Base-by-base conservation (phyloP, 2,888 invertebrate species). In the Noctua comes region DNA sequence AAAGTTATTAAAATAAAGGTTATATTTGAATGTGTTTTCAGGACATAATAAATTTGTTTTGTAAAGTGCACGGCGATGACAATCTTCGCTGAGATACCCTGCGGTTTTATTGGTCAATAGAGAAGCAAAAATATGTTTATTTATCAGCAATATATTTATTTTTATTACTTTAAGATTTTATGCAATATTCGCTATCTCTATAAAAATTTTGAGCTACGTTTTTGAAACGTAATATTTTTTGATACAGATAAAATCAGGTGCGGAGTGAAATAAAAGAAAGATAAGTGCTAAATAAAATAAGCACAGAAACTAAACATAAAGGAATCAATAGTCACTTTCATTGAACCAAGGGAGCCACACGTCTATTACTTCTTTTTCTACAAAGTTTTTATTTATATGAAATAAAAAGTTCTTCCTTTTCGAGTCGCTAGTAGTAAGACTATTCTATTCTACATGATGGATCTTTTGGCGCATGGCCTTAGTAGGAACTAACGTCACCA, bases 21-120 rank as follows among this genome's bases (percentile, higher is more conserved):
- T 72, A 82, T 73, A 84, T 80, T 89, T 86, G 90, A 66, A 81
- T 66, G 68, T 73, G 24, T 62, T 77, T 82, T 78, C 71, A 71
- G 24, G 27, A 27, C 66, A 80, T 85, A 88, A 90, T 89, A 88
- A 89, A 87, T 90, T 89, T 89, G 91, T 91, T 89, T 90, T 87
- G 85, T 88, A 89, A 86, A 89, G 86, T 88, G 90, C 86, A 85
- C 84, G 83, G 89, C 89, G 93, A 94, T 94, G 94, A 94, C 94
- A 95, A 94, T 94, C 94, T 89, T 86, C 82, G 89, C 86, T 81
- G 87, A 86, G 91, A 91, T 92, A 91, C 91, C 94, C 93, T 83
- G 93, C 89, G 86, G 94, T 92, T 94, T 94, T 94, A 94, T 93
- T 92, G 93, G 90, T 83, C 86, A 91, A 89, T 91, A 90, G 89